A percentile compares a stretch with the other conserved stretches of the same genome.
These are phyloP conservation scores for Rotaria socialis DNA, from an alignment of 2,888 invertebrate species.

Conservation along the genomic window DNA sequence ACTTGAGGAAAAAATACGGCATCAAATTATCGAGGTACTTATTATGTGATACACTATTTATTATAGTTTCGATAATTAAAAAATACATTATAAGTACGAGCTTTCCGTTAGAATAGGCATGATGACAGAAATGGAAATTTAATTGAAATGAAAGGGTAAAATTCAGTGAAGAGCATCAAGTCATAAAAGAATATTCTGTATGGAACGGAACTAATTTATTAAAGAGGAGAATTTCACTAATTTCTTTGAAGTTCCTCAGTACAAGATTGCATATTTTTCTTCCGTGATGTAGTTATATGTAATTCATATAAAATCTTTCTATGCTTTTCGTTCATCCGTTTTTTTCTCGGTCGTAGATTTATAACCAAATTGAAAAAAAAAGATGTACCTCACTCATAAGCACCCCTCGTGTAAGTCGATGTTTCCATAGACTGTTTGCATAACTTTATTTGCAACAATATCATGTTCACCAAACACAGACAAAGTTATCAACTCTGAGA, in stretches of 20 bases:
- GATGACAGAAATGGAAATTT: neutral
- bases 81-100: neutral
- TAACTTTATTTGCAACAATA: conserved; percentile 19
- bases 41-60: neutral
- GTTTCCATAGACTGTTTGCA: conserved; percentile 20
- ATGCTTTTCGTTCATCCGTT: too few species aligned
- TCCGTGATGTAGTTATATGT: too few species aligned
- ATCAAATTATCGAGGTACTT: neutral
- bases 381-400: conserved; percentile 25
- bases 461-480: conserved; percentile 6
- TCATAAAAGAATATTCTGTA: neutral
- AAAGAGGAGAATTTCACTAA: neutral
- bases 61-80: neutral
- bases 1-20: neutral
- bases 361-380: neutral
- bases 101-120: neutral
- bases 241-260: neutral
- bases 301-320: too few species aligned
- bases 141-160: neutral
- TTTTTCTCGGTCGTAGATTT: too few species aligned
- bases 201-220: neutral
- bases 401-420: conserved; percentile 27
- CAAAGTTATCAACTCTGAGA: conserved; percentile 4
- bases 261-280: too few species aligned
- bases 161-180: neutral